phyloP scores from a whole-genome alignment of 2,888 invertebrate species.

The Margaritifera margaritifera region DNA sequence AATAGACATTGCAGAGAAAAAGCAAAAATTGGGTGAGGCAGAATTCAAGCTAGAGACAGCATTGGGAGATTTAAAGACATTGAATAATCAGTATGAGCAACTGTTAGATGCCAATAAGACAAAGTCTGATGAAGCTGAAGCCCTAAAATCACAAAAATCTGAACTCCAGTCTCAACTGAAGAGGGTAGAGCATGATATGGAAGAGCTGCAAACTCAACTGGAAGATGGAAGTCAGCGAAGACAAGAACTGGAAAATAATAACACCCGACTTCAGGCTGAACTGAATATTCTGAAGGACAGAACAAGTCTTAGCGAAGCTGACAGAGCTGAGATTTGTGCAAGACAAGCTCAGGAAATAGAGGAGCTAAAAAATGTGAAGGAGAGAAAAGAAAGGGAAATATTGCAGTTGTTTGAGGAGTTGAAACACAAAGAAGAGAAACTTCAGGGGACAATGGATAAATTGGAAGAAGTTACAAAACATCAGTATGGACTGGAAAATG shows the following conservation, averaged over 20 bases:
- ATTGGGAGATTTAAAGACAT: no score
- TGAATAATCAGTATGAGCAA: no score
- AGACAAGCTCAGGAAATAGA: conserved; percentile 7
- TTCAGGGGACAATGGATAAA: conserved; percentile 11
- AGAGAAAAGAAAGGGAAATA: conserved; percentile 19
- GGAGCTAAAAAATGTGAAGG: conserved; percentile 27
- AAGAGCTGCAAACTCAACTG: not conserved
- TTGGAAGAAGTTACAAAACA: conserved; percentile 11
- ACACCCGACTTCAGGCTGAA: conserved; percentile 1
- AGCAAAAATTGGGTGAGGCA: not conserved
- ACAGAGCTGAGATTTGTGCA: not conserved
- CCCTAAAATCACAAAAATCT: no score
- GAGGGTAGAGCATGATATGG: not conserved
- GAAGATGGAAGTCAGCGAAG: not conserved
- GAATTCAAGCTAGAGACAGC: no score
- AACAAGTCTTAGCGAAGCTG: conserved; percentile 7
- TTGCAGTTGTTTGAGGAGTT: conserved; percentile 17
- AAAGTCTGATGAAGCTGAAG: no score
- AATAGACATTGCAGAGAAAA: conserved; percentile 25
- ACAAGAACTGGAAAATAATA: conserved; percentile 8
- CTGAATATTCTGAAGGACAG: conserved; percentile 4
- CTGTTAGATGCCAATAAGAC: no score
- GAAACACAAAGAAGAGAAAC: conserved; percentile 22
- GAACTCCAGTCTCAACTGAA: no score
- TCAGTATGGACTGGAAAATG: not conserved